A percentile compares a stretch with the other conserved stretches of the same genome.
Evolutionary conservation across 2,113 vertebrate species (phyloP).

Genomic region (Catharus fuscescens): DNA sequence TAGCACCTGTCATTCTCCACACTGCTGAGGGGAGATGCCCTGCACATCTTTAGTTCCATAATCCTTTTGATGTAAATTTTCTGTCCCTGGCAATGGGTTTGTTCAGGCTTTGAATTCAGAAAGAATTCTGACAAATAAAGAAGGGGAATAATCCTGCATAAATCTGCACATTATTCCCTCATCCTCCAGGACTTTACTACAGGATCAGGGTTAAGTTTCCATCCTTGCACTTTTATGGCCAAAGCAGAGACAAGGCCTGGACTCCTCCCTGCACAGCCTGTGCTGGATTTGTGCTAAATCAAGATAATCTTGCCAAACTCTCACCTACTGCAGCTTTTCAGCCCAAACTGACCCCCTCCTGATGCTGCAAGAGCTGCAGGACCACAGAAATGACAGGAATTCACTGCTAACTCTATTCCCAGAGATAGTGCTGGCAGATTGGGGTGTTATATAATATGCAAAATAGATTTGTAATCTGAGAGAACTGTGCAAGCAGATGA

Average conservation of each 20-base stretch:
- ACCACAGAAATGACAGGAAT: neutral
- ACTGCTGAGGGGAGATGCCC: neutral
- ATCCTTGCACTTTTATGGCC: neutral
- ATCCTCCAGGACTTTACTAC: neutral
- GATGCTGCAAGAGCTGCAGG: neutral
- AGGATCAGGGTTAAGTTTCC: neutral
- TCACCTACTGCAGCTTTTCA: neutral
- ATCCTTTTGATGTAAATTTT: neutral
- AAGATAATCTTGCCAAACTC: neutral
- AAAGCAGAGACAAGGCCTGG: neutral
- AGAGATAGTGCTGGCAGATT: neutral
- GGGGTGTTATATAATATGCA: neutral
- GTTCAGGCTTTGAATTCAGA: neutral
- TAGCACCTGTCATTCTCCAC: neutral
- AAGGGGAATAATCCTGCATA: too few species aligned
- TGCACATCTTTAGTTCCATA: neutral
- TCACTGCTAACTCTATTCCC: neutral
- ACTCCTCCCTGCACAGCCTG: neutral
- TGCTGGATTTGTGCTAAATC: neutral
- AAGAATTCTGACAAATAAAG: neutral
- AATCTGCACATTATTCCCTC: rapidly evolving
- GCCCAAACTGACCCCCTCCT: neutral
- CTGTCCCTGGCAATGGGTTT: neutral
- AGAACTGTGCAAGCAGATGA: neutral
- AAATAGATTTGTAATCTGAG: neutral